Conservation (phyloP, 2,797 vertebrate species). For the Bryconaethiops microstoma region DNA sequence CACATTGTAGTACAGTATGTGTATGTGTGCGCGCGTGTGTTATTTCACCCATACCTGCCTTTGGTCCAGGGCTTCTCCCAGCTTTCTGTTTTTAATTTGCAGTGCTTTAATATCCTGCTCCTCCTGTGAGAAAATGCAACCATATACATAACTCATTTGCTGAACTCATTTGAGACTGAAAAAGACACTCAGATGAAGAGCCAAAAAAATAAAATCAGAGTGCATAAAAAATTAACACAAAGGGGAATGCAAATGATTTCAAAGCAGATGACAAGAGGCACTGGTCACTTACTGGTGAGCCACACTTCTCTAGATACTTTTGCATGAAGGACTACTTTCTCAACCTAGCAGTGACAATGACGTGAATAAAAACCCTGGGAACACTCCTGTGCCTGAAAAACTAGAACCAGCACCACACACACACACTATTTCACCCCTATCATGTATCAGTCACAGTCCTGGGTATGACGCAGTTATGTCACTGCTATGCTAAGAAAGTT, state of each 20-base stretch:
- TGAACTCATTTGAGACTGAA: background rate
- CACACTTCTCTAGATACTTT: background rate
- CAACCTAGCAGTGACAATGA: background rate
- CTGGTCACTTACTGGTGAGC: background rate
- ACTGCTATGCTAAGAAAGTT: too few species aligned
- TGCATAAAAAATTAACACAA: background rate
- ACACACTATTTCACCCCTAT: background rate
- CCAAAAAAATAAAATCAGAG: background rate
- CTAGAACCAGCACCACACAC: background rate
- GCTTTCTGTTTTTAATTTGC: constrained; percentile 93
- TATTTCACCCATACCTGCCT: constrained; percentile 79
- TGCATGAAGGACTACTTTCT: background rate
- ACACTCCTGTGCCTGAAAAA: too few species aligned
- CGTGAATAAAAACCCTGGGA: too few species aligned
- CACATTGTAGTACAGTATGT: background rate
- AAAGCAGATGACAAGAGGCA: background rate
- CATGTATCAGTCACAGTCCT: too few species aligned
- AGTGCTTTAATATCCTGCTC: constrained; percentile 95
- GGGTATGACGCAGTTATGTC: too few species aligned
- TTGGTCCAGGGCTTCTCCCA: constrained; percentile 93
- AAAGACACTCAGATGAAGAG: background rate
- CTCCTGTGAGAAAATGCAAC: constrained; percentile 77
- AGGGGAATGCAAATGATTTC: background rate
- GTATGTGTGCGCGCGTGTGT: background rate
- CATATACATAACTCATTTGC: background rate